Evolutionary conservation across 2,888 invertebrate species (phyloP), one percentile per base, ranked within the genome.

Genomic region (Torymus texanus): DNA sequence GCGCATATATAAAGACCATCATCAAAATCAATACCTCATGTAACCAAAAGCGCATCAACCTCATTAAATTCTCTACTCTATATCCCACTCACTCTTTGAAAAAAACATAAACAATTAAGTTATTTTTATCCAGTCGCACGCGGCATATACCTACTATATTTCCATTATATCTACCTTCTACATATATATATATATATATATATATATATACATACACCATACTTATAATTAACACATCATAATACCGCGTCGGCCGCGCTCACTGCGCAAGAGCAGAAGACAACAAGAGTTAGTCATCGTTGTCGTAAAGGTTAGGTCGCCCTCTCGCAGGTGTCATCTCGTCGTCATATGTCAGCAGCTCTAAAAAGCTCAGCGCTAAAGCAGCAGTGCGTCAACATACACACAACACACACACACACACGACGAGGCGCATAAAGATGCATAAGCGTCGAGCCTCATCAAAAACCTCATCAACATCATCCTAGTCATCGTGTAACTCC

Each of bases 201-300:
- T 11, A n/a, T 21, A 18, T n/a, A 56, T 0, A 12, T 5, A 56
- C n/a, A 13, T n/a, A 55, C 14, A 55, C 55, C 55, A 21, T 21
- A 2, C 21, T 21, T 21, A 56, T 56, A 56, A 56, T 14, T 16
- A 56, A 16, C 56, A 14, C 14, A 56, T 56, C 56, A n/a, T 56
- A 56, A 8, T 56, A n/a, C 14, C n/a, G 2, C 56, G 4, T 14
- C 55, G 55, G 1, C 14, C 14, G 55, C 55, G n/a, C 14, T 1
- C 12, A 58, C n/a, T 65, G 78, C 78, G 78, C 78, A 79, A 21
- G 63, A 79, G 78, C 78, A 79, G 78, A 79, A 74, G 74, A 78
- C 67, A 41, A 12, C 10, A 53, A 16, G 65, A 24, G 55, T 53
- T 53, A 29, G 77, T 77, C 66, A 72, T 71, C 11, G 53, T 13